phyloP scores from a whole-genome alignment of 2,113 vertebrate species.

The Alces alces region DNA sequence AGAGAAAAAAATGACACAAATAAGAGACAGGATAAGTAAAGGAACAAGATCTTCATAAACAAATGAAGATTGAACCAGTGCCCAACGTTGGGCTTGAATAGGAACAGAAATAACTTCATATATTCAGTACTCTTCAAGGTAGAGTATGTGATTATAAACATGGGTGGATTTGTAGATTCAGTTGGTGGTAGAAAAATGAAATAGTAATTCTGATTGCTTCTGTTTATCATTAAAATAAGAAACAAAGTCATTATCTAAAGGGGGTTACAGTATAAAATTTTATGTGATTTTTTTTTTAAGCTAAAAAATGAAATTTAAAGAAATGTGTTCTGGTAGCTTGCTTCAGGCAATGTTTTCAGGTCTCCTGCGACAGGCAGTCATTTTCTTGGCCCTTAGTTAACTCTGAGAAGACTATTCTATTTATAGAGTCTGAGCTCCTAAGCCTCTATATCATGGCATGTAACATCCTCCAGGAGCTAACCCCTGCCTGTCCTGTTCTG shows the following conservation, averaged over 20 bases:
- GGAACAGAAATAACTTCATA: background rate
- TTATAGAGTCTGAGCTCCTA: background rate
- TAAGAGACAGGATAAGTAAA: background rate
- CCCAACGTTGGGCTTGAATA: background rate
- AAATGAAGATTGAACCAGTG: background rate
- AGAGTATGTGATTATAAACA: background rate
- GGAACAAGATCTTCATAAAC: background rate
- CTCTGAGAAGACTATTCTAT: background rate
- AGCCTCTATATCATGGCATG: background rate
- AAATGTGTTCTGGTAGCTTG: background rate
- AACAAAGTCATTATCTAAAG: background rate
- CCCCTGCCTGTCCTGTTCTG: background rate
- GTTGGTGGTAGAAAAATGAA: background rate
- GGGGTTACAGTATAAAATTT: background rate
- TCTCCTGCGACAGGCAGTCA: background rate
- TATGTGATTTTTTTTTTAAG: background rate
- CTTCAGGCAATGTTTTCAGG: background rate
- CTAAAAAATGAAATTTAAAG: constrained; percentile 4
- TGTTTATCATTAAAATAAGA: constrained; percentile 8
- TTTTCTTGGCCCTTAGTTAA: background rate
- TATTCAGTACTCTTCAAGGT: background rate
- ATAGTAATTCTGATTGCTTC: background rate
- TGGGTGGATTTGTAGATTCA: background rate
- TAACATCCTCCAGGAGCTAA: background rate
- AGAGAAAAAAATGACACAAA: background rate